These are phyloP conservation scores for Microcebus ravelobensis DNA, from an alignment of 2,113 vertebrate species.

Conservation along the genomic window DNA sequence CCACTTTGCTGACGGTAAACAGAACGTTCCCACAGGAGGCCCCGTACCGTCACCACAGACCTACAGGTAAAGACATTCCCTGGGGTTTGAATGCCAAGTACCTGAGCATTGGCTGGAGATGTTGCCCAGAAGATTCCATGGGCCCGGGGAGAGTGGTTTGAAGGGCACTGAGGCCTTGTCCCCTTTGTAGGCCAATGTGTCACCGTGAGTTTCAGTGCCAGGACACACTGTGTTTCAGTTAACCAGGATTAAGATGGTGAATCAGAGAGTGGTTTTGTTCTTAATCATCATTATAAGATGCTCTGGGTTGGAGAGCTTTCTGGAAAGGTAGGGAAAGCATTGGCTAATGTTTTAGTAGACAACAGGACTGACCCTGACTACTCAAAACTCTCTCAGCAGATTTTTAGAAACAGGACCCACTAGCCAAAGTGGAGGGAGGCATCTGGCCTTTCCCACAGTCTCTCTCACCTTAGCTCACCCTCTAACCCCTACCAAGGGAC, in stretches of 20 bases:
- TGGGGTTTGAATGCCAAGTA: not conserved
- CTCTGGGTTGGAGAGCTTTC: not conserved
- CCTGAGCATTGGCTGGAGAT: rapidly evolving
- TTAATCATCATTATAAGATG: not conserved
- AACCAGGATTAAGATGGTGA: too few relatives aligned
- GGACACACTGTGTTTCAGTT: not conserved
- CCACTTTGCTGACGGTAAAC: constrained; percentile 95
- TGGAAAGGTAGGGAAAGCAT: not conserved
- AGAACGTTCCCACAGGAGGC: constrained; percentile 90
- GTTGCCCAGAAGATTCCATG: rapidly evolving
- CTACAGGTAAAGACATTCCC: constrained; percentile 89
- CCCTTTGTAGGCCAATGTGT: rapidly evolving
- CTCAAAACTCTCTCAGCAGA: not conserved
- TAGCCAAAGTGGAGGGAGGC: not conserved
- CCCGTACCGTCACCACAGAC: constrained; percentile 86
- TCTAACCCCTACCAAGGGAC: not conserved
- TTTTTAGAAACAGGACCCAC: too few relatives aligned
- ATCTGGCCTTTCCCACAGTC: not conserved
- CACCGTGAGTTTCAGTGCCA: not conserved
- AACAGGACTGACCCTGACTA: not conserved
- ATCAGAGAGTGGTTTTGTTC: not conserved
- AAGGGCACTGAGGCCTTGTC: not conserved
- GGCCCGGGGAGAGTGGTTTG: not conserved
- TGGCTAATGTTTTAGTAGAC: rapidly evolving
- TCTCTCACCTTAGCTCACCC: not conserved